Conservation (phyloP, 1,140 invertebrate species). For the Drosophila fuyamai region DNA sequence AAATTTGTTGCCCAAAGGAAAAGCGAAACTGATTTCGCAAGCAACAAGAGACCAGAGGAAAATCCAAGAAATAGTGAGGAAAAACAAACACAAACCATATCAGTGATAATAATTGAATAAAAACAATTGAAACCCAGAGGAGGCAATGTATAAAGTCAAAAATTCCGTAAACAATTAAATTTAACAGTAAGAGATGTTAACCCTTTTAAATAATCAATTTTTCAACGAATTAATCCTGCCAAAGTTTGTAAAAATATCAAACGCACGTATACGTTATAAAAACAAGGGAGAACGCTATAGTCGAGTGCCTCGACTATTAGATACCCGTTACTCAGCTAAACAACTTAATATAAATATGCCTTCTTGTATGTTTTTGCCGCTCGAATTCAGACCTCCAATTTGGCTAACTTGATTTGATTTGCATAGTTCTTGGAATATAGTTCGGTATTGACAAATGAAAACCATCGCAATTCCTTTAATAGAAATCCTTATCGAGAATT, state of each 20-base stretch:
- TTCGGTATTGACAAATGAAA: too few relatives aligned
- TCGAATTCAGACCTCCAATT: too few relatives aligned
- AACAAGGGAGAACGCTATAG: too few relatives aligned
- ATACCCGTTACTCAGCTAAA: too few relatives aligned
- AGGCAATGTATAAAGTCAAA: slow-evolving; percentile 30
- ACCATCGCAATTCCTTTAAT: too few relatives aligned
- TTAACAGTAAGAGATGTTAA: slow-evolving; percentile 29
- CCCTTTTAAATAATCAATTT: slow-evolving; percentile 30
- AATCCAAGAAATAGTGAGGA: background rate
- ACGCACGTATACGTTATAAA: slow-evolving; percentile 52
- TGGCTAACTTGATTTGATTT: too few relatives aligned
- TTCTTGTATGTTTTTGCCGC: too few relatives aligned
- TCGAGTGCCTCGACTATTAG: too few relatives aligned
- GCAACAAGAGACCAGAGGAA: background rate
- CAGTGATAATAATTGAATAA: slow-evolving; percentile 38
- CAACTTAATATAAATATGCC: too few relatives aligned
- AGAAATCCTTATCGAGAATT: too few relatives aligned
- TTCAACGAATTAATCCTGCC: slow-evolving; percentile 10
- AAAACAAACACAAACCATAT: slow-evolving; percentile 32
- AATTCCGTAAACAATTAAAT: slow-evolving; percentile 51
- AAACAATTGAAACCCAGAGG: slow-evolving; percentile 49
- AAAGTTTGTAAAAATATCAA: slow-evolving; percentile 43
- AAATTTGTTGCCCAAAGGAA: slow-evolving; percentile 44
- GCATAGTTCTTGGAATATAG: too few relatives aligned
- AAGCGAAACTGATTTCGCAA: slow-evolving; percentile 50